A percentile compares a stretch with the other conserved stretches of the same genome.
phyloP scores from a whole-genome alignment of 1,140 invertebrate species.

The Leucophenga varia region DNA sequence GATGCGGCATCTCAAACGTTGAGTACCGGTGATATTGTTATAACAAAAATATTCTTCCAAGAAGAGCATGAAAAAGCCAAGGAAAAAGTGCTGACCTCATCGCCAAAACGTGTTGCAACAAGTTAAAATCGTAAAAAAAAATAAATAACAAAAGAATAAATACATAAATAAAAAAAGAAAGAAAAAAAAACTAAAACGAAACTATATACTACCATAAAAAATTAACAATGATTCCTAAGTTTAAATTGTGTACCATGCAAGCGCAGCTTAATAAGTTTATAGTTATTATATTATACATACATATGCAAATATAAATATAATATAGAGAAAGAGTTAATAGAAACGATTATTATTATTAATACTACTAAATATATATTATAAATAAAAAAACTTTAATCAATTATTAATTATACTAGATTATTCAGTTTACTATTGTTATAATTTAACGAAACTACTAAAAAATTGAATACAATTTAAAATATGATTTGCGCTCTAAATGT shows the following conservation, averaged over 20 bases:
- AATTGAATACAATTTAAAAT: too few relatives aligned
- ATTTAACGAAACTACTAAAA: too few relatives aligned
- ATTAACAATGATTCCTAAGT: constrained; percentile 30
- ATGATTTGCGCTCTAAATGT: constrained; percentile 52
- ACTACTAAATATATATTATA: too few relatives aligned
- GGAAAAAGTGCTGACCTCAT: constrained; percentile 60
- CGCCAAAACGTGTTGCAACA: constrained; percentile 48
- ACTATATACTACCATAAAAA: background rate
- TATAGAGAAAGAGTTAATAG: too few relatives aligned
- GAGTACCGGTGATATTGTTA: constrained; percentile 91
- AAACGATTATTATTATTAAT: too few relatives aligned
- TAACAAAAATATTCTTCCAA: constrained; percentile 84
- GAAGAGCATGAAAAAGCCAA: constrained; percentile 65
- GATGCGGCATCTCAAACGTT: constrained; percentile 75
- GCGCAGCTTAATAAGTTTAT: constrained; percentile 30
- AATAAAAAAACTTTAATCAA: too few relatives aligned
- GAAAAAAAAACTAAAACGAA: background rate
- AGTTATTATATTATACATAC: constrained; percentile 25
- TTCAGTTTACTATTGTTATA: too few relatives aligned
- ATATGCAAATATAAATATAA: too few relatives aligned
- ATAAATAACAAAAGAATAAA: background rate
- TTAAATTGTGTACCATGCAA: constrained; percentile 16
- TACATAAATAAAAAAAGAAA: background rate
- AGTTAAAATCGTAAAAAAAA: constrained; percentile 19
- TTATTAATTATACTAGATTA: too few relatives aligned